Evolutionary conservation across 2,113 vertebrate genomes (phyloP).

Genomic region (Arothron firmamentum): DNA sequence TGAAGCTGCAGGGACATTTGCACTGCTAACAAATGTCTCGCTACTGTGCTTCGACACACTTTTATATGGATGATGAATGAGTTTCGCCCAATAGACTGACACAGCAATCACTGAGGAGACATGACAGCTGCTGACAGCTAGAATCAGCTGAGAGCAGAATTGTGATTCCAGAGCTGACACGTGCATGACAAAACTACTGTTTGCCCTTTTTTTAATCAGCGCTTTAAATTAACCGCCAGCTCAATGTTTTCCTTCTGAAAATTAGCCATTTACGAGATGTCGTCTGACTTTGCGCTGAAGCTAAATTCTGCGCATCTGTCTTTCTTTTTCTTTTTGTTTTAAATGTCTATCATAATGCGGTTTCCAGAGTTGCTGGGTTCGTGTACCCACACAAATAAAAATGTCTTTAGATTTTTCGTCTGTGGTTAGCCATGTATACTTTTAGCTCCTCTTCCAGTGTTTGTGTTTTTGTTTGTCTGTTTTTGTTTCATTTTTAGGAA

Average conservation of each 20-base stretch:
- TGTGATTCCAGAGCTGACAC: constrained; percentile 2
- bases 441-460: constrained; percentile 35
- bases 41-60: neutral
- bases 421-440: constrained; percentile 57
- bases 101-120: constrained; percentile 14
- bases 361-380: constrained; percentile 51
- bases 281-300: constrained; percentile 52
- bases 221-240: no score
- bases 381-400: constrained; percentile 59
- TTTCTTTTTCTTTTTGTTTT: constrained; percentile 68
- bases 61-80: constrained; percentile 13
- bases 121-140: constrained; percentile 43
- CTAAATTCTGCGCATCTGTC: constrained; percentile 68
- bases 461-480: constrained; percentile 3
- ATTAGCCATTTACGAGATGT: constrained; percentile 51
- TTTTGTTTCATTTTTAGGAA: constrained; percentile 2
- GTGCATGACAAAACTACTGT: constrained; percentile 22
- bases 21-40: constrained; percentile 12
- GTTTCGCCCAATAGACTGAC: constrained; percentile 21
- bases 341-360: constrained; percentile 64
- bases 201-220: neutral
- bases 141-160: neutral
- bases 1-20: constrained; percentile 6
- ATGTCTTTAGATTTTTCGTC: constrained; percentile 31
- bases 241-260: constrained; percentile 52